Conservation (phyloP, 2,888 invertebrate genomes). For the Apoda limacodes region DNA sequence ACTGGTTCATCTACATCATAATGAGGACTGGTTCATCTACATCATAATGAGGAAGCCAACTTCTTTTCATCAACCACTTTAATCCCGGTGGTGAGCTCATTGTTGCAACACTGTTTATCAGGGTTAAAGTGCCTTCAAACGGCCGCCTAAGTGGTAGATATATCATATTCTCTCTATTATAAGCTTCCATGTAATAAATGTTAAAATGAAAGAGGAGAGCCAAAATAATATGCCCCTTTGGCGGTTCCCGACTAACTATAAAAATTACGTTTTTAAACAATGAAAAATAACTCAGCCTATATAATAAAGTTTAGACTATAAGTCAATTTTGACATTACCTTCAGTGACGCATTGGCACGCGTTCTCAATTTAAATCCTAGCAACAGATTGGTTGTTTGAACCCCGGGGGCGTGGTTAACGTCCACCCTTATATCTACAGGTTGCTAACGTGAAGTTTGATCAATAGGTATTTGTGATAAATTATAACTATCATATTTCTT, state of each 20-base stretch:
- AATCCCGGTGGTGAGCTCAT: no score
- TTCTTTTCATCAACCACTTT: no score
- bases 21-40: no score
- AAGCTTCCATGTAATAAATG: no score
- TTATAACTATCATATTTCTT: no score
- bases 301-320: conserved; percentile 39
- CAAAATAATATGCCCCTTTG: conserved; percentile 7
- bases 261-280: conserved; percentile 1
- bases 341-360: conserved; percentile 48
- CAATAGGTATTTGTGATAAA: no score
- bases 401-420: conserved; percentile 21
- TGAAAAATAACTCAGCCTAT: conserved; percentile 27
- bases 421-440: conserved; percentile 32
- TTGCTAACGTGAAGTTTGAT: conserved; percentile 31
- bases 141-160: conserved; percentile 1
- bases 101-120: no score
- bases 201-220: no score
- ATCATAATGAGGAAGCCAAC: no score
- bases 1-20: no score
- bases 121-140: no score
- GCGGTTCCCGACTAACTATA: conserved; percentile 5
- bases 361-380: conserved; percentile 38
- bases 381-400: conserved; percentile 33
- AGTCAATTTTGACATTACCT: conserved; percentile 46
- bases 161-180: conserved; percentile 16